Conservation (phyloP, 1,140 invertebrate species). For the Galleria mellonella region DNA sequence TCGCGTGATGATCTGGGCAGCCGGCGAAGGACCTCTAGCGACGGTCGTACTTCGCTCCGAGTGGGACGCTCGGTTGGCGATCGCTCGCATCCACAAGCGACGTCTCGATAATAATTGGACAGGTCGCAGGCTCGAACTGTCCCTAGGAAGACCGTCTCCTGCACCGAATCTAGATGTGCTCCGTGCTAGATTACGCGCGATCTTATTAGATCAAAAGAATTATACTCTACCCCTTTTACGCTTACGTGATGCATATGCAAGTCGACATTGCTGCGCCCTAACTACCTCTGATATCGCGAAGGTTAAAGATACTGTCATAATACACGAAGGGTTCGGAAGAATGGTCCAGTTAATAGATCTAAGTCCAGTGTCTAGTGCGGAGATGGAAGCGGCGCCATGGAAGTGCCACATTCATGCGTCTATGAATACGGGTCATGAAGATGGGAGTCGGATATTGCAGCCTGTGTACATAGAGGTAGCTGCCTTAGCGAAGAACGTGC, state of each 20-base stretch:
- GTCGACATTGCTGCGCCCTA: constrained; percentile 84
- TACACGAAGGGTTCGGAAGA: constrained; percentile 74
- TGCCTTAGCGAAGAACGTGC: constrained; percentile 77
- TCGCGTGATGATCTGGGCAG: constrained; percentile 51
- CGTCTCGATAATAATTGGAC: constrained; percentile 79
- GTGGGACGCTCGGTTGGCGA: constrained; percentile 82
- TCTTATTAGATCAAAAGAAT: constrained; percentile 80
- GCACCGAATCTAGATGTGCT: constrained; percentile 79
- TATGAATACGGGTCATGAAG: constrained; percentile 70
- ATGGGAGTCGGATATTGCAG: constrained; percentile 80
- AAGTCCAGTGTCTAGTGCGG: constrained; percentile 37
- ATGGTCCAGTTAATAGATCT: constrained; percentile 78
- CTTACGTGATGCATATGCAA: constrained; percentile 88
- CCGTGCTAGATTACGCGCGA: constrained; percentile 57
- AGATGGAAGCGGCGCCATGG: constrained; percentile 61
- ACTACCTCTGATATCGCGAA: constrained; percentile 87
- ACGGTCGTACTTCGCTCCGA: constrained; percentile 52
- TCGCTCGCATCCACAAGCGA: constrained; percentile 86
- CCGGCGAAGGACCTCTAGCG: constrained; percentile 53
- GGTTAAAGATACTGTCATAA: constrained; percentile 79
- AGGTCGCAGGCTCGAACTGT: constrained; percentile 85
- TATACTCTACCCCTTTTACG: constrained; percentile 85
- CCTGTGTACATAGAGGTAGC: constrained; percentile 82
- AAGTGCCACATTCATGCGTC: constrained; percentile 76
- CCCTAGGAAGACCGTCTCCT: constrained; percentile 79